These are phyloP conservation scores for Arctocebus calabarensis DNA, from an alignment of 2,797 vertebrate species.

Conservation along the genomic window DNA sequence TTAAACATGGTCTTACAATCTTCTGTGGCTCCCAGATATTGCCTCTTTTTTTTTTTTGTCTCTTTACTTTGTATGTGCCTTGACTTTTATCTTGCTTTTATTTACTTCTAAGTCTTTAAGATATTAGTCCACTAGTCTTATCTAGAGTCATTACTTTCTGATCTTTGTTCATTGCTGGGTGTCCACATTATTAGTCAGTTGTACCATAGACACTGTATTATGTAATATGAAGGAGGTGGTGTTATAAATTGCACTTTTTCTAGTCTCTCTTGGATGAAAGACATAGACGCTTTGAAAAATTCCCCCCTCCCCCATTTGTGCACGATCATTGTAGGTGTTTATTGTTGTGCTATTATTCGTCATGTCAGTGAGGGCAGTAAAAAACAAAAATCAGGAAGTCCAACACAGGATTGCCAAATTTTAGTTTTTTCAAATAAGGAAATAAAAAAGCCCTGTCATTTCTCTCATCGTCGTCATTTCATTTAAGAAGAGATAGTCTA, in stretches of 20 bases:
- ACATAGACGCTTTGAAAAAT: neutral
- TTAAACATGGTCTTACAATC: neutral
- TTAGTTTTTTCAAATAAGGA: constrained; percentile 8
- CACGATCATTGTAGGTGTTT: neutral
- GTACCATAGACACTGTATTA: neutral
- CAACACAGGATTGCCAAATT: neutral
- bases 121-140: neutral
- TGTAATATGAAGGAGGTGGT: neutral
- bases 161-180: neutral
- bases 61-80: constrained; percentile 1
- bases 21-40: neutral
- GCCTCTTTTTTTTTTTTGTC: neutral
- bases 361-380: neutral
- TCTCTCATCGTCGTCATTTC: neutral
- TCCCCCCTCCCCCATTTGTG: neutral
- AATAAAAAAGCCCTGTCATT: neutral
- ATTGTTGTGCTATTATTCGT: neutral
- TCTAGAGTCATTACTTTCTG: neutral
- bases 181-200: neutral
- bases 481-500: constrained; percentile 7
- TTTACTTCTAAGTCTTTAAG: constrained; percentile 24
- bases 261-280: neutral
- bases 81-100: constrained; percentile 38
- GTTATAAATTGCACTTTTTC: neutral
- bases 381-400: constrained; percentile 42